Evolutionary conservation across 2,888 invertebrate genomes (phyloP).

Genomic region (Hoplodrina ambigua): DNA sequence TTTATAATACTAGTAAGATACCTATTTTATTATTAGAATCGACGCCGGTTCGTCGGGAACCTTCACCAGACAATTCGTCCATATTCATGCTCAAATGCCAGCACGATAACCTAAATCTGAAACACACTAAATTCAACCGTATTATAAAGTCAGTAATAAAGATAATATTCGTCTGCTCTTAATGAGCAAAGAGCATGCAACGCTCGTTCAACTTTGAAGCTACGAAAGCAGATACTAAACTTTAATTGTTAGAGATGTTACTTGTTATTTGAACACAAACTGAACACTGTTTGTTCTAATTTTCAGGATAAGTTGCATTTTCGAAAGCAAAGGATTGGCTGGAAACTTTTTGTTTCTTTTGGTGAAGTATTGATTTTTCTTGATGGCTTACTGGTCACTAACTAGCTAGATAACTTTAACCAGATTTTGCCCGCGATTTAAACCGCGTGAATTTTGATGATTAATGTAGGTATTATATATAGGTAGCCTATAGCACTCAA

Average conservation of each 20-base stretch:
- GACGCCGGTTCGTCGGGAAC: slow-evolving; percentile 13
- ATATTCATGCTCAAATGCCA: slow-evolving; percentile 26
- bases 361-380: neutral
- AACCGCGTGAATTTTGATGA: too few relatives aligned
- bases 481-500: too few relatives aligned
- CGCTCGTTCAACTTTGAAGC: slow-evolving; percentile 41
- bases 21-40: neutral
- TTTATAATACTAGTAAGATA: too few relatives aligned
- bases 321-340: slow-evolving; percentile 15
- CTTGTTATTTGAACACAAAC: slow-evolving; percentile 42
- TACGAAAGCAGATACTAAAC: slow-evolving; percentile 49
- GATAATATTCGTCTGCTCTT: slow-evolving; percentile 51
- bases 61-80: slow-evolving; percentile 10
- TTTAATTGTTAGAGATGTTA: slow-evolving; percentile 57
- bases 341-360: slow-evolving; percentile 12
- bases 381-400: too few relatives aligned
- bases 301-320: slow-evolving; percentile 5
- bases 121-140: slow-evolving; percentile 39
- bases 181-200: slow-evolving; percentile 57
- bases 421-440: too few relatives aligned
- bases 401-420: too few relatives aligned
- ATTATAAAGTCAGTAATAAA: slow-evolving; percentile 46
- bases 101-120: slow-evolving; percentile 45
- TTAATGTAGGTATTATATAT: too few relatives aligned
- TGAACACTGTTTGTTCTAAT: slow-evolving; percentile 36